Evolutionary conservation across 2,113 vertebrate genomes (phyloP), one percentile per base, ranked within the genome.

Genomic region (Rhea pennata): DNA sequence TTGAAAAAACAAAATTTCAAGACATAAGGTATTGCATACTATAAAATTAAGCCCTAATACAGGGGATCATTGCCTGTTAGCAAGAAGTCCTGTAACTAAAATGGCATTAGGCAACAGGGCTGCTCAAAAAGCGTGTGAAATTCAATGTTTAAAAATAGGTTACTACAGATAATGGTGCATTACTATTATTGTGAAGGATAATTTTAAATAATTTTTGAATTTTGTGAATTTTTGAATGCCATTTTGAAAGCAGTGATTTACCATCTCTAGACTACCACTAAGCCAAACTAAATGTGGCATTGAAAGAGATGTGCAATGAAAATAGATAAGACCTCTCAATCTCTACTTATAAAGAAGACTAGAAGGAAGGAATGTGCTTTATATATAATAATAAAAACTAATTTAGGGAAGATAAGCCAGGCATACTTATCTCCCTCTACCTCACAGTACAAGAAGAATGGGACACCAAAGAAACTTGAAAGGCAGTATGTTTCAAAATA

Each of bases 401-500:
- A 51, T 21, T 58, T 53, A 72, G 72, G 29, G 62, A 75, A 48
- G 65, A 71, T 56, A 84, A 94, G 71, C 78, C 40, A 64, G 39
- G 42, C 13, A 10, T 65, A 22, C 3, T 0, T 65, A 17, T 84
- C 42, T 93, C 15, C 27, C 40, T 31, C 46, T 24, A 11, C 83
- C 23, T 85, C 7, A 69, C 48, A 40, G 8, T 75, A 40, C 39
- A 72, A 83, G 26, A 93, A 48, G 71, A 22, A 20, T 92, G 29
- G 40, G 72, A 65, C 22, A 90, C 19, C 29, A 15, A 66, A 54
- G 65, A 44, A 91, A 62, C 36, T 75, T 95, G 58, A 66, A 87
- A 73, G 76, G n/a, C 53, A 8, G 44, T 22, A 6, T 81, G 50
- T 65, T 58, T 82, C 14, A 39, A 92, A 72, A 61, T 51, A 67